Conservation (phyloP, 1,140 invertebrate genomes). For the Drosophila suzukii region DNA sequence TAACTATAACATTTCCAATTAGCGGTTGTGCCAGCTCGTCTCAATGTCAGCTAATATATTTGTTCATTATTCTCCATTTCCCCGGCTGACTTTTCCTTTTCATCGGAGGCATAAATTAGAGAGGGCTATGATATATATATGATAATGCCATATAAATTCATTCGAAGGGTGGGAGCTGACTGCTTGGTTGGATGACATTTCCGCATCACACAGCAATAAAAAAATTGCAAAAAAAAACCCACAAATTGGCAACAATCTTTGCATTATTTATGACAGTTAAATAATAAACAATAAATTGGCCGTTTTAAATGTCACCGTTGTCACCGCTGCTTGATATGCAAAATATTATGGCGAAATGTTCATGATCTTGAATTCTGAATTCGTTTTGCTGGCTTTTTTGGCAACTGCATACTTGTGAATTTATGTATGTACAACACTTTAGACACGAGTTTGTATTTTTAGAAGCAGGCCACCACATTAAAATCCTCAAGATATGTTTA, state of each 20-base stretch:
- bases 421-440: slow-evolving; percentile 20
- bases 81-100: slow-evolving; percentile 42
- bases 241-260: slow-evolving; percentile 34
- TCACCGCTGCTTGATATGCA: slow-evolving; percentile 34
- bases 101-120: slow-evolving; percentile 28
- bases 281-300: slow-evolving; percentile 39
- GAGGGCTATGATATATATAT: slow-evolving; percentile 2
- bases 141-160: background rate
- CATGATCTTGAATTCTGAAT: slow-evolving; percentile 52
- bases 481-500: slow-evolving; percentile 21
- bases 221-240: slow-evolving; percentile 14
- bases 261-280: slow-evolving; percentile 71
- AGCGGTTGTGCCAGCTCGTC: slow-evolving; percentile 11
- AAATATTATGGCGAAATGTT: slow-evolving; percentile 34
- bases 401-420: slow-evolving; percentile 8
- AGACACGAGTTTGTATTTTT: slow-evolving; percentile 15
- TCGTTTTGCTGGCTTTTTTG: slow-evolving; percentile 15
- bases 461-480: slow-evolving; percentile 1
- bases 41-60: slow-evolving; percentile 48
- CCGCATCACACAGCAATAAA: slow-evolving; percentile 46
- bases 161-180: slow-evolving; percentile 18
- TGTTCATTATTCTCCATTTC: slow-evolving; percentile 14
- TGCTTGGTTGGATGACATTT: slow-evolving; percentile 46
- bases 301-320: slow-evolving; percentile 36
- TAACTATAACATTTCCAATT: slow-evolving; percentile 65